These are phyloP conservation scores for Auanema sp. DNA, from an alignment of 2,888 invertebrate species.

Conservation along the genomic window DNA sequence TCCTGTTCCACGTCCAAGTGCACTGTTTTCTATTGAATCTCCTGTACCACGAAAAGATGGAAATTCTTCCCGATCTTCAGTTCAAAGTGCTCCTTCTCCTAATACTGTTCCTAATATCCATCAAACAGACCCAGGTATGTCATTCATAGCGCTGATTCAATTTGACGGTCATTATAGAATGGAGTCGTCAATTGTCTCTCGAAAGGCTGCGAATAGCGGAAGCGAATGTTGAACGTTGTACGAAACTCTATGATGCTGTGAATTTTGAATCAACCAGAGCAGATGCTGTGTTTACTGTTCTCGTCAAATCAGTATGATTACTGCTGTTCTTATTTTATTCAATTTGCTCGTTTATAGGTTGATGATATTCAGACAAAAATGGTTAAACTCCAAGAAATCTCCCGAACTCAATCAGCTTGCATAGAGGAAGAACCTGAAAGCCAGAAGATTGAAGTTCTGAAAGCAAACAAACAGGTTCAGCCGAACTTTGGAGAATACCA, in stretches of 20 bases:
- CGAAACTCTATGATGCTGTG: slow-evolving; percentile 24
- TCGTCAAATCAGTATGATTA: slow-evolving; percentile 12
- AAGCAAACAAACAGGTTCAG: neutral
- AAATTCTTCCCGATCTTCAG: neutral
- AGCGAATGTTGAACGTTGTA: slow-evolving; percentile 27
- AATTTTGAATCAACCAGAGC: slow-evolving; percentile 28
- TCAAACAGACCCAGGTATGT: neutral
- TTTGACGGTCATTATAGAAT: slow-evolving; percentile 17
- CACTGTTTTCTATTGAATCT: slow-evolving; percentile 13
- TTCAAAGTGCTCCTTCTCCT: neutral
- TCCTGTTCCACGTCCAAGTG: slow-evolving; percentile 18
- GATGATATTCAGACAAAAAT: slow-evolving; percentile 5
- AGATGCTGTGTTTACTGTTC: slow-evolving; percentile 22
- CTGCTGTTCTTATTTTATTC: no score
- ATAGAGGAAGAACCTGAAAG: neutral
- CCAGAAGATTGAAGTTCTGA: slow-evolving; percentile 4
- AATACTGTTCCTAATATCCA: neutral
- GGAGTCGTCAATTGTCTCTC: slow-evolving; percentile 26
- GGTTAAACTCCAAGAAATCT: neutral
- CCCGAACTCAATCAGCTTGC: neutral
- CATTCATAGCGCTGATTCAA: neutral
- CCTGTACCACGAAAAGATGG: slow-evolving; percentile 11
- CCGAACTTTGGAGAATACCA: no score
- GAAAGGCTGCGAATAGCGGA: slow-evolving; percentile 30
- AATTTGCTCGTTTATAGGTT: no score